These are phyloP conservation scores for Ellobius talpinus DNA, from an alignment of 2,113 vertebrate genomes.

Conservation along the genomic window DNA sequence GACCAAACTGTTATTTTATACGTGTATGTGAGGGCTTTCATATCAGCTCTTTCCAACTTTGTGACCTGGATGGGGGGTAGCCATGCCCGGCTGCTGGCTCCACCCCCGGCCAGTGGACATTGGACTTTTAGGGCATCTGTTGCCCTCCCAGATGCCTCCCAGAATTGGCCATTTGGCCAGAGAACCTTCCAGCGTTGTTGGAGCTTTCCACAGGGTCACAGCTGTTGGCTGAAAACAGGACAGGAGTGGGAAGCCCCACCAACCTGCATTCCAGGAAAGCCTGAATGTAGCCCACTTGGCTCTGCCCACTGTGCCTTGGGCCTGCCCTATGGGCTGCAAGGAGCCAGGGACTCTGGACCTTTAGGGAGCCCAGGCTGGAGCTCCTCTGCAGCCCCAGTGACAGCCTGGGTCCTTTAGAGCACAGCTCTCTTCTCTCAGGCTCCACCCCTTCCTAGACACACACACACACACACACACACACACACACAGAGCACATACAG, in stretches of 20 bases:
- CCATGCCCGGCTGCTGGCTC: neutral
- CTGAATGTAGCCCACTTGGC: neutral
- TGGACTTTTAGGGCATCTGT: neutral
- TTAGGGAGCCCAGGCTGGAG: neutral
- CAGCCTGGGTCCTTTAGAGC: neutral
- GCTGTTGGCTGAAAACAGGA: constrained; percentile 3
- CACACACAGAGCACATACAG: too few species aligned
- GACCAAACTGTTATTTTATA: constrained; percentile 83
- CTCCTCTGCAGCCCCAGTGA: neutral
- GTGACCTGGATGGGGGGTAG: neutral
- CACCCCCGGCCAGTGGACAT: too few species aligned
- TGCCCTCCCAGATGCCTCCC: neutral
- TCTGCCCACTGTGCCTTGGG: neutral
- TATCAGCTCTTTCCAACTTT: constrained; percentile 81
- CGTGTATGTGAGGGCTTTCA: constrained; percentile 75
- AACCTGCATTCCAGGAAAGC: neutral
- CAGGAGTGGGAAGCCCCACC: neutral
- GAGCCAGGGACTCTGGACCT: neutral
- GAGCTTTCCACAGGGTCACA: neutral
- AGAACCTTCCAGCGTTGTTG: neutral
- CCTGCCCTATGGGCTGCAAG: neutral
- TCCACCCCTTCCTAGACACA: neutral
- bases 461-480: neutral
- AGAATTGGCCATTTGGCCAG: neutral
- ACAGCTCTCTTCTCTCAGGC: neutral